phyloP scores from a whole-genome alignment of 64 coral and sea anemone species.

The Platygyra sinensis region DNA sequence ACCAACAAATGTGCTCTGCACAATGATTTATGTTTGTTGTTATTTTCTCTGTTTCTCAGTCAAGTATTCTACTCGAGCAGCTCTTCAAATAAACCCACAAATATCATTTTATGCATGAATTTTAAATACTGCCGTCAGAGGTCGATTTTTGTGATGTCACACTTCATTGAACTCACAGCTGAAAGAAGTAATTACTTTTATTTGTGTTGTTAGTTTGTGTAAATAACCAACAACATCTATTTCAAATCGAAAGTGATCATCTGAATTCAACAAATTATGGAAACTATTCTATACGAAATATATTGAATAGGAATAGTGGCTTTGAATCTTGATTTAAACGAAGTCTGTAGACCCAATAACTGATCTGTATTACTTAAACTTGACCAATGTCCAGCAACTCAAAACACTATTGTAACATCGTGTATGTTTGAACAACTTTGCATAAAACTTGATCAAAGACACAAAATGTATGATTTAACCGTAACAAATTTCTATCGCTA shows the following conservation, averaged over 20 bases:
- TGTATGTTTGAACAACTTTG: constrained; percentile 4
- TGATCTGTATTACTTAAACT: background rate
- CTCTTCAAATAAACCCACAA: too few species aligned
- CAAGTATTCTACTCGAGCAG: too few species aligned
- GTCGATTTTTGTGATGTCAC: too few species aligned
- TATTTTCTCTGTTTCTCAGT: too few species aligned
- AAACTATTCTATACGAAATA: background rate
- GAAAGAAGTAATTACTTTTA: background rate
- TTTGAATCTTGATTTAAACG: background rate
- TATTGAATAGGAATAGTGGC: background rate
- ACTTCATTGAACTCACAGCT: background rate
- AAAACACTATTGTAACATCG: background rate
- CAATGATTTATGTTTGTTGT: too few species aligned
- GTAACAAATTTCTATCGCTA: background rate
- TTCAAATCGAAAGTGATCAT: background rate
- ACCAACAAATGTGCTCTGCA: too few species aligned
- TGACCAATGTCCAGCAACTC: background rate
- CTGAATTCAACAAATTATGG: background rate
- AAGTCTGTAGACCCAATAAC: background rate
- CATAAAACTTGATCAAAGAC: constrained; percentile 6
- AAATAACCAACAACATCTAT: background rate
- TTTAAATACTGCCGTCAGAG: too few species aligned
- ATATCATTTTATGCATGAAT: too few species aligned
- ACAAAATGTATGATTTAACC: background rate
- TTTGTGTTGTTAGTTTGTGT: background rate